phyloP scores from a whole-genome alignment of 2,888 invertebrate genomes.

The Pandemis corylana region DNA sequence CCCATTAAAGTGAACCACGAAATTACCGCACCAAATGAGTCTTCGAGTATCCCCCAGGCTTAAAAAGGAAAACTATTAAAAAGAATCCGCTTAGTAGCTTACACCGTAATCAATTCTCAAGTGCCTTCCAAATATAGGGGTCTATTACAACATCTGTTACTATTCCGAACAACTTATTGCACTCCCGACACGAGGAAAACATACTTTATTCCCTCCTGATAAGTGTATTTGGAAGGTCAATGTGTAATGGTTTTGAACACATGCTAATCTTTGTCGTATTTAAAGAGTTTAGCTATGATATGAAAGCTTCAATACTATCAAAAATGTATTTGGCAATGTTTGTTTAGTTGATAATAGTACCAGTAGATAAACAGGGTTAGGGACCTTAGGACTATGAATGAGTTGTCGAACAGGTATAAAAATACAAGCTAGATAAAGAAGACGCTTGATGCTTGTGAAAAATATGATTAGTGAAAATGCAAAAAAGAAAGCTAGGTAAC shows the following conservation, averaged over 20 bases:
- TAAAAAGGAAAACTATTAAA: slow-evolving; percentile 71
- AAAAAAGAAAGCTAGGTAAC: too few relatives aligned
- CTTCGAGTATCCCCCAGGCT: slow-evolving; percentile 27
- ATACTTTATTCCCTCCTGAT: slow-evolving; percentile 42
- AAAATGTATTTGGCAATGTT: slow-evolving; percentile 28
- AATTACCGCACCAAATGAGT: slow-evolving; percentile 28
- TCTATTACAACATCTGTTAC: slow-evolving; percentile 78
- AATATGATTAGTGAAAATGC: too few relatives aligned
- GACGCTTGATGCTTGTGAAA: too few relatives aligned
- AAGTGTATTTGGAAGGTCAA: slow-evolving; percentile 44
- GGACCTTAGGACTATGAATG: background rate
- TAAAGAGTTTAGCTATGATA: slow-evolving; percentile 29
- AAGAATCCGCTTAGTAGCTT: slow-evolving; percentile 76
- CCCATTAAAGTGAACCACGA: background rate
- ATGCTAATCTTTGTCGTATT: slow-evolving; percentile 39
- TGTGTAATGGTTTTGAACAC: slow-evolving; percentile 2
- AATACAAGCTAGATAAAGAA: background rate
- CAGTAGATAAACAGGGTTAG: background rate
- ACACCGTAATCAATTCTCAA: slow-evolving; percentile 76
- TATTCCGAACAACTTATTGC: slow-evolving; percentile 29
- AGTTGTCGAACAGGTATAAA: background rate
- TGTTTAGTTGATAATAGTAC: slow-evolving; percentile 2
- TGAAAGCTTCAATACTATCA: slow-evolving; percentile 25
- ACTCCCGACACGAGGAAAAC: slow-evolving; percentile 38
- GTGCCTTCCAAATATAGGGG: slow-evolving; percentile 73